Conservation (phyloP, 2,797 vertebrate species). For the Pseudochromis fuscus region DNA sequence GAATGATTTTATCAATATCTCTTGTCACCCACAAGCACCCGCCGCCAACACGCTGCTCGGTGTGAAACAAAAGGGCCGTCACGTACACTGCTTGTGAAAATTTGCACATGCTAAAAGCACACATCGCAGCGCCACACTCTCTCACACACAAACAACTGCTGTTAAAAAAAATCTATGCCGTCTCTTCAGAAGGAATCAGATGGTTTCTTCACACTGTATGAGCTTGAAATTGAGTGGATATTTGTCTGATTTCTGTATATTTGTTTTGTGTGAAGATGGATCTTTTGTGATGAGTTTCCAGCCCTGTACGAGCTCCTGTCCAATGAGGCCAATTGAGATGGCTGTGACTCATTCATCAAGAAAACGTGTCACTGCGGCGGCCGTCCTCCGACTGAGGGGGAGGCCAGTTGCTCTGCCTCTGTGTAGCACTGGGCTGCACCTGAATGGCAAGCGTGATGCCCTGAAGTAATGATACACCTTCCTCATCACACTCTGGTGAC, state of each 20-base stretch:
- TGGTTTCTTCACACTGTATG: not conserved
- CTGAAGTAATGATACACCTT: constrained; percentile 52
- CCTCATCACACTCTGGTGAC: constrained; percentile 48
- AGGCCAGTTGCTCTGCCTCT: constrained; percentile 37
- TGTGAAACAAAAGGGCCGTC: constrained; percentile 51
- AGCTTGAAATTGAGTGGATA: not conserved
- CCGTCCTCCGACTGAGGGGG: constrained; percentile 37
- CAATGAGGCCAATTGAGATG: constrained; percentile 63
- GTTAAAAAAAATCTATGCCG: not conserved
- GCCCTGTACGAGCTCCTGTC: constrained; percentile 51
- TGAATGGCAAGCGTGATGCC: constrained; percentile 51
- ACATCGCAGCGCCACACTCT: not conserved
- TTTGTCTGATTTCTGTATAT: constrained; percentile 10
- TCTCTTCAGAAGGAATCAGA: not conserved
- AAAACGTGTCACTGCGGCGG: constrained; percentile 55
- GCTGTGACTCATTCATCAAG: constrained; percentile 70
- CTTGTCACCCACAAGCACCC: constrained; percentile 51
- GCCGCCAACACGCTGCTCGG: constrained; percentile 18
- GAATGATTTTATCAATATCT: constrained; percentile 69
- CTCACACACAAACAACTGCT: constrained; percentile 7
- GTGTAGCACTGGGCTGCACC: constrained; percentile 37
- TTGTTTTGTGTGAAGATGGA: constrained; percentile 4
- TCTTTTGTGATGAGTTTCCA: not conserved
- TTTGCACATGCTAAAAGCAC: constrained; percentile 37
- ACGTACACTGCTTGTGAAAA: constrained; percentile 37